phyloP scores from a whole-genome alignment of 2,888 invertebrate genomes.

The Mamestra brassicae region DNA sequence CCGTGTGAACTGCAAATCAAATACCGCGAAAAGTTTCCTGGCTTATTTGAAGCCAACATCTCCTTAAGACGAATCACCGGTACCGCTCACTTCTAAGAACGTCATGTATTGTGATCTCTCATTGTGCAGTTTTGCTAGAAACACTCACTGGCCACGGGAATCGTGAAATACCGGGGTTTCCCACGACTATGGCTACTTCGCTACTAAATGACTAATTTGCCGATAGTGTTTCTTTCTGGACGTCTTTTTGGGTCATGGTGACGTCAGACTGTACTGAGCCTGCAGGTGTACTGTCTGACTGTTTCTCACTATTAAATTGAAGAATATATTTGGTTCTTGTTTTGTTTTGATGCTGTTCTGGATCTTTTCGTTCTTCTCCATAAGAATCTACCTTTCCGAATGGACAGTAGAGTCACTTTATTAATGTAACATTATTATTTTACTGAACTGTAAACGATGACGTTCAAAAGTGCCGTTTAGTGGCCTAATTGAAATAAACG shows the following conservation, averaged over 20 bases:
- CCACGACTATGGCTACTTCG: slow-evolving; percentile 48
- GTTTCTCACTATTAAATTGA: background rate
- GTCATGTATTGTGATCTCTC: slow-evolving; percentile 61
- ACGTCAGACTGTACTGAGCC: slow-evolving; percentile 5
- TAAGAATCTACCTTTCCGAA: too few species aligned
- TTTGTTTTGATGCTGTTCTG: too few species aligned
- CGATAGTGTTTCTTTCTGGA: slow-evolving; percentile 27
- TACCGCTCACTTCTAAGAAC: slow-evolving; percentile 64
- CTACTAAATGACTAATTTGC: slow-evolving; percentile 55
- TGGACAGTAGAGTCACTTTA: too few species aligned
- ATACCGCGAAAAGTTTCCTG: slow-evolving; percentile 45
- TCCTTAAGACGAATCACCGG: slow-evolving; percentile 64
- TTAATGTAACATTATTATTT: too few species aligned
- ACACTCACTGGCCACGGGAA: slow-evolving; percentile 55
- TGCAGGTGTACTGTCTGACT: background rate
- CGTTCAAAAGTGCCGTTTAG: too few species aligned
- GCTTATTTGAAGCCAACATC: slow-evolving; percentile 49
- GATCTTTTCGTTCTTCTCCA: too few species aligned
- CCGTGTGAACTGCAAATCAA: slow-evolving; percentile 47
- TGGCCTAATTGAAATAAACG: too few species aligned
- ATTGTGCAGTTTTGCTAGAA: slow-evolving; percentile 71
- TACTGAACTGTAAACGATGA: too few species aligned
- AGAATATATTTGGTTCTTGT: background rate
- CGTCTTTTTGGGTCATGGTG: slow-evolving; percentile 32
- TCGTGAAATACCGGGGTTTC: slow-evolving; percentile 57